Conservation (phyloP, 53 echinoderm and acorn worm genomes). For the Pentamera pediparva region DNA sequence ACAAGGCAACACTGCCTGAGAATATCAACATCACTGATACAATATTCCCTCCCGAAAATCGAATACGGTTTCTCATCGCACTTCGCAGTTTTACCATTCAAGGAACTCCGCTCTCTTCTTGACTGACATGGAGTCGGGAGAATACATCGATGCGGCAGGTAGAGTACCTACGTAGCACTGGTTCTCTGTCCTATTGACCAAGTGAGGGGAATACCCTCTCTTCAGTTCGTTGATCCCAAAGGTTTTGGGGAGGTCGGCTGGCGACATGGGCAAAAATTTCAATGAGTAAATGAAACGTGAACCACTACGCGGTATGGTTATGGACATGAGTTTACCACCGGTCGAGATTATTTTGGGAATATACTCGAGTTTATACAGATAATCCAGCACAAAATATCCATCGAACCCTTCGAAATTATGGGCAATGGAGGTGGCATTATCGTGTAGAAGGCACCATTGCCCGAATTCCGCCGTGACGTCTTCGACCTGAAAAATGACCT, state of each 20-base stretch:
- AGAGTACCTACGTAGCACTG: slow-evolving; percentile 21
- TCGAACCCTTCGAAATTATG: too few relatives aligned
- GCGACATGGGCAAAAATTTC: slow-evolving; percentile 33
- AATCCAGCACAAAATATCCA: slow-evolving; percentile 33
- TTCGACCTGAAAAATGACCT: slow-evolving; percentile 4
- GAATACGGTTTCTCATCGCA: not conserved
- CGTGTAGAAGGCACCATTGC: not conserved
- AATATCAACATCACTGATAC: slow-evolving; percentile 45
- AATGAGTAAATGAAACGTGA: slow-evolving; percentile 29
- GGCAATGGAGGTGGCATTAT: slow-evolving; percentile 9
- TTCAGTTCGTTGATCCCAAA: slow-evolving; percentile 24
- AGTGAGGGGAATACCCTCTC: slow-evolving; percentile 36
- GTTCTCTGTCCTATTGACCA: slow-evolving; percentile 26
- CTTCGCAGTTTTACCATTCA: slow-evolving; percentile 24
- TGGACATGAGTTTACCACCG: slow-evolving; percentile 37
- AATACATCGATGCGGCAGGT: not conserved
- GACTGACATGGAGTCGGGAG: slow-evolving; percentile 10
- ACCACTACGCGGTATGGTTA: not conserved
- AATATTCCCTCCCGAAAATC: slow-evolving; percentile 16
- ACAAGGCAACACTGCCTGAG: slow-evolving; percentile 25
- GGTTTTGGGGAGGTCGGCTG: slow-evolving; percentile 3
- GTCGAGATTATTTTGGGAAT: slow-evolving; percentile 28
- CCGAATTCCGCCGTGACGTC: slow-evolving; percentile 26
- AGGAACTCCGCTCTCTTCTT: slow-evolving; percentile 24
- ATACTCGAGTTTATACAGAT: slow-evolving; percentile 15